Evolutionary conservation across 2,888 invertebrate genomes (phyloP), one percentile per base, ranked within the genome.

Genomic region (Lysandra coridon): DNA sequence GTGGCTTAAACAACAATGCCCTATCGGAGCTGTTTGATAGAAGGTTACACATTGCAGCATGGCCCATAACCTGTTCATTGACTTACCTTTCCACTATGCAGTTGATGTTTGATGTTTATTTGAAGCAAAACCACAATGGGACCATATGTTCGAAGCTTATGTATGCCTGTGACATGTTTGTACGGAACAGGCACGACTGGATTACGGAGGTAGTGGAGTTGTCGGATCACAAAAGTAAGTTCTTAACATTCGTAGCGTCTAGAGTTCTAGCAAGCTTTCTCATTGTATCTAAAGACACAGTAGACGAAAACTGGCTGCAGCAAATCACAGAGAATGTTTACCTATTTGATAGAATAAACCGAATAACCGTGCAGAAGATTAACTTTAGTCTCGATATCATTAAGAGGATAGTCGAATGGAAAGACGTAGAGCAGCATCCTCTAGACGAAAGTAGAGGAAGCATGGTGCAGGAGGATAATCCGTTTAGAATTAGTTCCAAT

Each of bases 381-480:
- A 96, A 97, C 85, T 98, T 98, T 89, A 97, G 97, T 82, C 92
- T 98, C 84, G 98, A 98, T 87, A 96, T 98, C 75, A 97, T 98
- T 78, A 97, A 97, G 87, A 96, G 97, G 84, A 97, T 98, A 85
- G 97, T 98, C 0, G 98, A 98, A 87, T 98, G 98, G 97, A 98
- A 97, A 86, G 98, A 98, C 90, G 92, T 97, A 49, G 96, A 97
- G 87, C 95, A 96, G 84, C 98, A 98, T 93, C 97, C 98, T 0
- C 88, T 97, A 64, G 98, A 98, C 86, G 98, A 97, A 81, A 95
- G 95, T 82, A 95, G 90, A 83, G 88, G 90, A 83, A 88, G 84
- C 78, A 87, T 86, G 80, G 89, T 93, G n/a, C 92, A 91, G 81
- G 93, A 92, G 81, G 93, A 93, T 79, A 94, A 94, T 83, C 94